Base-by-base conservation (phyloP, 2,888 invertebrate genomes). In the Drosophila subsilvestris region DNA sequence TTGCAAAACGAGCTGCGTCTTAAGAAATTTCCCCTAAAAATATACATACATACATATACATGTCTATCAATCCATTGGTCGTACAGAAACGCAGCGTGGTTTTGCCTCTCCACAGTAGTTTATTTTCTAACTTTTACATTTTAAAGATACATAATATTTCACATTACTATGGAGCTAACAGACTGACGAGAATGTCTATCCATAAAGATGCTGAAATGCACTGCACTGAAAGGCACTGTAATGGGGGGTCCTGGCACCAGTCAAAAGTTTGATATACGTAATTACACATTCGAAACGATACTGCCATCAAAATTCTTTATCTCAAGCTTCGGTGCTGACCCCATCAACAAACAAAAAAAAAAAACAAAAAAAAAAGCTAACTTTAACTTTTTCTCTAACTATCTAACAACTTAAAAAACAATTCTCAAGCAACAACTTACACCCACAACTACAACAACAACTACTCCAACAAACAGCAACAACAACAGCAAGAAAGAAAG, bases 311-410 rank as follows among this genome's bases (percentile, higher is more conserved):
- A 76, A 71, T 76, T 71, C 49, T 32, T 27, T 79, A 79, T 78
- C 66, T 82, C 82, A 71, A 81, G 59, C 72, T 54, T 44, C 48
- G 75, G 43, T 63, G 65, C 63, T 69, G 69, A 63, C 75, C 75
- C 78, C 71, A 71, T 76, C 79, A 63, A n/a, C n/a, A n/a, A n/a
- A n/a, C n/a, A n/a, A n/a, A 81, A 79, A 63, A 80, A 25, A 25
- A 25, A 25, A 25, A 25, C 5, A 22, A 25, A 25, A 25, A 25
- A 25, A 25, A 79, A 81, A 76, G 79, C 82, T 82, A 87, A 82
- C 81, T 84, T 81, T 81, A 82, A 82, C 85, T 82, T 82, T 82
- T 82, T 82, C 82, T 78, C 61, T 79, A 65, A 74, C 78, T 76
- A 58, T 75, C 76, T 75, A 69, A 75, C 60, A 74, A 72, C 59